Conservation (phyloP, 2,888 invertebrate genomes). For the Orchesellides sinensis region DNA sequence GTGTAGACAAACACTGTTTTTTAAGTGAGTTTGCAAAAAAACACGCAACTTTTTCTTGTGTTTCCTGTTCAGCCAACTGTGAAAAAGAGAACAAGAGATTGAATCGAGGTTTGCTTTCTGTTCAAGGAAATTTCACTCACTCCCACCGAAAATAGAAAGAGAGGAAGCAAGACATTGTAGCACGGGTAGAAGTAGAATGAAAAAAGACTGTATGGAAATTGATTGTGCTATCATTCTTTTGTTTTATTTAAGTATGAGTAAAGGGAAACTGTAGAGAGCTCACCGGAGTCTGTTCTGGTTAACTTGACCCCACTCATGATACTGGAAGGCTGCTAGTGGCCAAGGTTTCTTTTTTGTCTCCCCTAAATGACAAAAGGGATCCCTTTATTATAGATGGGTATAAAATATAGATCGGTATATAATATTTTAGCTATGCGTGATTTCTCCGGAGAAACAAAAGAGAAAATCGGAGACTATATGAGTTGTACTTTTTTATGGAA, state of each 20-base stretch:
- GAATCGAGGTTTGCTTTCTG: background rate
- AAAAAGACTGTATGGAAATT: background rate
- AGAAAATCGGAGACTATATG: background rate
- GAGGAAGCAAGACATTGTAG: background rate
- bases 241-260: conserved; percentile 6
- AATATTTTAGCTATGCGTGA: conserved; percentile 27
- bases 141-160: background rate
- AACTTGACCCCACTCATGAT: conserved; percentile 62
- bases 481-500: background rate
- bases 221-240: conserved; percentile 1
- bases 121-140: conserved; percentile 3
- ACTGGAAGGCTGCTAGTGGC: conserved; percentile 51
- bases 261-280: conserved; percentile 26
- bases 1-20: too few relatives aligned
- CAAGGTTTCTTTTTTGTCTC: conserved; percentile 42
- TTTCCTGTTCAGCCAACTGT: background rate
- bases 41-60: background rate
- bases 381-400: conserved; percentile 14
- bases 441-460: conserved; percentile 14
- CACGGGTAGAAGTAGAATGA: background rate
- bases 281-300: conserved; percentile 58
- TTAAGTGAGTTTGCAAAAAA: background rate
- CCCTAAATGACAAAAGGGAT: conserved; percentile 41
- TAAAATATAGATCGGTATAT: conserved; percentile 5
- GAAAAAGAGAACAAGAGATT: background rate